Evolutionary conservation across 2,888 invertebrate genomes (phyloP).

Genomic region (Cephonodes hylas): DNA sequence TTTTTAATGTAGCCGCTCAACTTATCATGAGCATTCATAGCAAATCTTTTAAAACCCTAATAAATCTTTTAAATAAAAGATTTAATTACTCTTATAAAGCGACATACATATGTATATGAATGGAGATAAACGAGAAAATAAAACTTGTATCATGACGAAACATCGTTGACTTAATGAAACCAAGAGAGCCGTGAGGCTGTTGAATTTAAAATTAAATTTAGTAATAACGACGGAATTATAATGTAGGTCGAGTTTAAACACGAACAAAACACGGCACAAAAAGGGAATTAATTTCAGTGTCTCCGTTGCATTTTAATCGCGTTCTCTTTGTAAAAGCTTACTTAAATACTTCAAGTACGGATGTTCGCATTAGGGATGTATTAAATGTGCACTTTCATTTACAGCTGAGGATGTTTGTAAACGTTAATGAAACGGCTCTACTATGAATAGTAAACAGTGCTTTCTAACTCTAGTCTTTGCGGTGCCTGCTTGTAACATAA

Average conservation of each 20-base stretch:
- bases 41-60: too few relatives aligned
- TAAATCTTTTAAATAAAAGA: too few relatives aligned
- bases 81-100: too few relatives aligned
- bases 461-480: neutral
- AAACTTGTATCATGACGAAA: neutral
- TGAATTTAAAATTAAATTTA: neutral
- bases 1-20: too few relatives aligned
- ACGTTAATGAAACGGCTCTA: neutral
- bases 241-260: neutral
- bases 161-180: neutral
- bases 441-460: neutral
- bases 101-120: too few relatives aligned
- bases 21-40: too few relatives aligned
- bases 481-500: too few relatives aligned
- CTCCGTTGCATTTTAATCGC: constrained; percentile 4
- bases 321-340: constrained; percentile 1
- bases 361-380: neutral
- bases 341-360: neutral
- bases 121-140: neutral
- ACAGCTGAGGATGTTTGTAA: neutral
- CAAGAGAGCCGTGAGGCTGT: neutral
- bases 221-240: neutral
- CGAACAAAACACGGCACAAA: neutral
- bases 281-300: neutral
- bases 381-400: neutral